Conservation (phyloP, 2,888 invertebrate species). For the Julus scanicus region DNA sequence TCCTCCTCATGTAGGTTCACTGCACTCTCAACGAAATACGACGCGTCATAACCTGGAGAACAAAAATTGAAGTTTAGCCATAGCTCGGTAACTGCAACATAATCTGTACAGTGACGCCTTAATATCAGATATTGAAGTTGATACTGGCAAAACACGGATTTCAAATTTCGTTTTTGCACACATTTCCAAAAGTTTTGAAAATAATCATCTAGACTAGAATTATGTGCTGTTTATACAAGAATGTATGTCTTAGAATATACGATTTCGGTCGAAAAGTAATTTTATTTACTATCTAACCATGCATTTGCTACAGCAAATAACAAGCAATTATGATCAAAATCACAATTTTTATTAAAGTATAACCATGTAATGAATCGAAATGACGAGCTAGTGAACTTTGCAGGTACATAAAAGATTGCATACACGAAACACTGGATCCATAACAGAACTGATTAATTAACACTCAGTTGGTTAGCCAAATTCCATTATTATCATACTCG, state of each 20-base stretch:
- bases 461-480: too few relatives aligned
- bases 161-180: neutral
- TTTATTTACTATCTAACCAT: neutral
- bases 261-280: neutral
- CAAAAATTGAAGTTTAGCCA: neutral
- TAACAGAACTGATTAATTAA: too few relatives aligned
- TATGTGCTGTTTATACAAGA: too few relatives aligned
- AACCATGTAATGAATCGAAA: neutral
- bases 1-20: neutral
- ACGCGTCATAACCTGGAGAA: neutral
- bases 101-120: neutral
- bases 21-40: neutral
- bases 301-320: neutral
- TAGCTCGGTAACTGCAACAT: neutral
- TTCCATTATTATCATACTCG: too few relatives aligned
- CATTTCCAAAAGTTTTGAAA: too few relatives aligned
- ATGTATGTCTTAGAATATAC: neutral
- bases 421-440: neutral
- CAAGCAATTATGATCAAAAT: neutral
- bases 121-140: neutral
- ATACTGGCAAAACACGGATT: neutral
- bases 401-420: neutral
- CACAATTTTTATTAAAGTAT: neutral
- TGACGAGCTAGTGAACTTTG: neutral
- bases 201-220: too few relatives aligned